Evolutionary conservation across 2,113 vertebrate genomes (phyloP).

Genomic region (Saguinus midas): DNA sequence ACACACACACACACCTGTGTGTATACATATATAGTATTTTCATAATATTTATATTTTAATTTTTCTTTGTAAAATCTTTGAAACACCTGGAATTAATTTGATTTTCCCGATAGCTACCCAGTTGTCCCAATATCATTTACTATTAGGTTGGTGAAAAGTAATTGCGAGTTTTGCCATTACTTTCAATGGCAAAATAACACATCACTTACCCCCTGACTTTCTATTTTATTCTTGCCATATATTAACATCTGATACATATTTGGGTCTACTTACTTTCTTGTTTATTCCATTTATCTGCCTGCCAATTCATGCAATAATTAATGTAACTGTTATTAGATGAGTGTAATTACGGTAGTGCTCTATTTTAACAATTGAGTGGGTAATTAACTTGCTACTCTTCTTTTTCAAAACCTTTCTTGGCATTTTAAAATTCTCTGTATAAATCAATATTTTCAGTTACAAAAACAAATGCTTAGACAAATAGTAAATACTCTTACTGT

Average conservation of each 20-base stretch:
- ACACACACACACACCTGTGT: not conserved
- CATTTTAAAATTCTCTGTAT: not conserved
- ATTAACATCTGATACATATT: not conserved
- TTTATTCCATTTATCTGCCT: not conserved
- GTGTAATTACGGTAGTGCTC: not conserved
- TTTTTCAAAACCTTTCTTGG: not conserved
- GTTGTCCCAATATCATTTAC: too few species aligned
- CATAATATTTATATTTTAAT: not conserved
- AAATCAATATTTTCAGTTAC: not conserved
- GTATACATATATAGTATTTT: not conserved
- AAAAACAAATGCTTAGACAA: not conserved
- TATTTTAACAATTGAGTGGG: constrained; percentile 12
- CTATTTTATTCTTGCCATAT: not conserved
- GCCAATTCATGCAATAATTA: not conserved
- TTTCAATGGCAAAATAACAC: not conserved
- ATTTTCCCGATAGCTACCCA: too few species aligned
- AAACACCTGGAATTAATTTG: not conserved
- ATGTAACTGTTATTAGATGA: not conserved
- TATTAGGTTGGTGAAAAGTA: too few species aligned
- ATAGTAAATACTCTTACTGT: not conserved
- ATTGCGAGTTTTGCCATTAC: too few species aligned
- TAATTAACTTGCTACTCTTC: not conserved
- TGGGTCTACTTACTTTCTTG: not conserved
- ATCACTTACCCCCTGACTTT: not conserved
- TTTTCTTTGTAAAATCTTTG: not conserved